Evolutionary conservation across 2,888 invertebrate species (phyloP).

Genomic region (Drosophila meridionalis): DNA sequence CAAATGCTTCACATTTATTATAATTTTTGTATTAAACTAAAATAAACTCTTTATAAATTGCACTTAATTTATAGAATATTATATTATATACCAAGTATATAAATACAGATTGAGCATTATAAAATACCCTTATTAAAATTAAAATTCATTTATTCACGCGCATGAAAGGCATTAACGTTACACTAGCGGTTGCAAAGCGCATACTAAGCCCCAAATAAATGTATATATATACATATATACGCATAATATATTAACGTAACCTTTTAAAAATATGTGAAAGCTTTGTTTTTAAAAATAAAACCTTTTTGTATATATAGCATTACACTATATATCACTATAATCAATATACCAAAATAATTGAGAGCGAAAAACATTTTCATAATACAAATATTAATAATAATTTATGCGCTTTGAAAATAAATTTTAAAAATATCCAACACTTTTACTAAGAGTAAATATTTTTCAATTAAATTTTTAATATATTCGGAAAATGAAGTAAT

Average conservation of each 20-base stretch:
- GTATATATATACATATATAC: background rate
- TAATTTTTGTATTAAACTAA: background rate
- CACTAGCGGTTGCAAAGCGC: background rate
- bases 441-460: background rate
- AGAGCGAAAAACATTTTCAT: background rate
- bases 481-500: background rate
- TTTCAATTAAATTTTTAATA: background rate
- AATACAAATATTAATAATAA: background rate
- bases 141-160: background rate
- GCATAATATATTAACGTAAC: background rate
- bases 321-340: background rate
- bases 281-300: background rate
- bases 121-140: background rate
- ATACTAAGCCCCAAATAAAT: background rate
- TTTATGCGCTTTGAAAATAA: background rate
- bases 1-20: background rate
- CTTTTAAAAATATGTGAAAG: background rate
- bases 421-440: background rate
- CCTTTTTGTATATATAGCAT: background rate
- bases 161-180: background rate
- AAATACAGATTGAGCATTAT: background rate
- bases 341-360: background rate
- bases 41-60: too few relatives aligned
- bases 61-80: background rate
- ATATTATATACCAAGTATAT: background rate